These are phyloP conservation scores for Amphipyra tragopoginis DNA, from an alignment of 2,888 invertebrate species.

Conservation along the genomic window DNA sequence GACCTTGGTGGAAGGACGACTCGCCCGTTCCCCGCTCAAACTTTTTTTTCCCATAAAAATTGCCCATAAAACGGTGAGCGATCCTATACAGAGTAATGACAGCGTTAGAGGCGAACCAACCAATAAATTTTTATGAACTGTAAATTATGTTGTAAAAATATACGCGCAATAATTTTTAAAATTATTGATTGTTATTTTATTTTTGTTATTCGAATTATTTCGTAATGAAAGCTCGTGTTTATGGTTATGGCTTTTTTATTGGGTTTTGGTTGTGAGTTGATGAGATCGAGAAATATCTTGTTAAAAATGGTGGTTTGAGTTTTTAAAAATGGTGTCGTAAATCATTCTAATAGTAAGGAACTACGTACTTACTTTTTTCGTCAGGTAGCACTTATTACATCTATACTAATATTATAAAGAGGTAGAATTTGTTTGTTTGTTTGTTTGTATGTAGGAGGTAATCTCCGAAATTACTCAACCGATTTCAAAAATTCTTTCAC, in stretches of 20 bases:
- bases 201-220: slow-evolving; percentile 14
- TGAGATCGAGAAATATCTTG: slow-evolving; percentile 4
- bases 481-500: too few relatives aligned
- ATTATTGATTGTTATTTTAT: slow-evolving; percentile 2
- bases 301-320: too few relatives aligned
- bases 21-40: slow-evolving; percentile 46
- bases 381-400: too few relatives aligned
- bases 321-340: background rate
- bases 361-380: too few relatives aligned
- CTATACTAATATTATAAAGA: too few relatives aligned
- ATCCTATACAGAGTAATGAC: slow-evolving; percentile 64
- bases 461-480: too few relatives aligned
- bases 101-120: slow-evolving; percentile 33
- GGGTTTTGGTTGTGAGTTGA: slow-evolving; percentile 14
- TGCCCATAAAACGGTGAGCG: slow-evolving; percentile 66
- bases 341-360: background rate
- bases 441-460: too few relatives aligned
- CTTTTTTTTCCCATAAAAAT: slow-evolving; percentile 78
- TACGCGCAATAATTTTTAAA: slow-evolving; percentile 23
- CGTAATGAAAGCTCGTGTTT: slow-evolving; percentile 33
- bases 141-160: slow-evolving; percentile 45
- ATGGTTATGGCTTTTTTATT: slow-evolving; percentile 42
- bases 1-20: slow-evolving; percentile 74
- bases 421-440: too few relatives aligned
- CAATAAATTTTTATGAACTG: slow-evolving; percentile 41